Evolutionary conservation across 2,113 vertebrate species (phyloP), one percentile per base, ranked within the genome.

Genomic region (Callipepla californica): DNA sequence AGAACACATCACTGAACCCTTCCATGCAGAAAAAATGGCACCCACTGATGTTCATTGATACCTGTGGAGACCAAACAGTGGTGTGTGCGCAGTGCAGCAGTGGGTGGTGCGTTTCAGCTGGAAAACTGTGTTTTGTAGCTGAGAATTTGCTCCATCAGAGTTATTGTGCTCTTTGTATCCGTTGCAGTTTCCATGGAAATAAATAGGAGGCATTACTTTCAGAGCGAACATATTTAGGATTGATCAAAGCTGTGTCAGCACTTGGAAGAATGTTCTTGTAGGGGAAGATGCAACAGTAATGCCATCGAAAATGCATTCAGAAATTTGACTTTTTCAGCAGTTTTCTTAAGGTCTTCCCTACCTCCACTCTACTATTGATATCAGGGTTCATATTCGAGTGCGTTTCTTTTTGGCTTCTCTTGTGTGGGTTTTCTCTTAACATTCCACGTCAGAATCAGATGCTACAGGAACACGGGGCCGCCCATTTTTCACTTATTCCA

Each of bases 381-480:
- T 1, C 50, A 11, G 4, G 2, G 20, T 73, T 59, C 21, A 28
- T 62, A 80, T 26, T 87, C 66, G 61, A 77, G 42, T 17, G 0
- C 0, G 34, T 70, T 0, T 4, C 53, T 5, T 59, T 77, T 36
- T 53, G 19, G 2, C 53, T 65, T 77, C 40, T 62, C n/a, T 53
- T 4, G 1, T 42, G 21, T 66, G 34, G 22, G 2, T 67, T 77
- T 85, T 57, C 51, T 90, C 42, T 16, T 16, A 13, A 32, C 28
- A 20, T 80, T 67, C 55, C 25, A 0, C 57, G 26, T 32, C 19
- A 42, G 61, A 57, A 23, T 44, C 32, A 28, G 14, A 20, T 6
- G 6, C 66, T 59, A 8, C 3, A 20, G 78, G 13, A 28, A 73
- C 47, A 0, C 17, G 34, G 36, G 63, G 55, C 50, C 63, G 70